phyloP scores from a whole-genome alignment of 2,113 vertebrate species.

The Athene cunicularia region DNA sequence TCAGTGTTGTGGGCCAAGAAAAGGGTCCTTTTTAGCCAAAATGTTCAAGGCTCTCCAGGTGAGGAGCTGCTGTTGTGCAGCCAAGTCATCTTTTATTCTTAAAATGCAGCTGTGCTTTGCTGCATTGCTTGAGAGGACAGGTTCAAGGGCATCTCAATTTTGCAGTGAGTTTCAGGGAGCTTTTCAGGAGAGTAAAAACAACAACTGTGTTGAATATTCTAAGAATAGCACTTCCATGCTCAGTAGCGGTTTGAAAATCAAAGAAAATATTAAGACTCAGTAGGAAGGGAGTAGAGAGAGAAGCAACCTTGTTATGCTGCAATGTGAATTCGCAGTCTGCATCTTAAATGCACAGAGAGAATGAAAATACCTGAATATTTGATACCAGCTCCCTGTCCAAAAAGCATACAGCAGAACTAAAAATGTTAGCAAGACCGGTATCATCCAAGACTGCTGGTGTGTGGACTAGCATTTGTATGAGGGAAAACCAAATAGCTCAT shows the following conservation, averaged over 20 bases:
- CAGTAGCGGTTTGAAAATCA: neutral
- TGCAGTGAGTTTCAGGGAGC: neutral
- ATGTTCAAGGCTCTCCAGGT: neutral
- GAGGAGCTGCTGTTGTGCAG: neutral
- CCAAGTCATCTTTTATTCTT: neutral
- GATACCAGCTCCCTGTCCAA: neutral
- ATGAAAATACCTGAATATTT: neutral
- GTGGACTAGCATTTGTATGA: neutral
- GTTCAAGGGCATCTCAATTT: neutral
- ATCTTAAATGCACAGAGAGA: neutral
- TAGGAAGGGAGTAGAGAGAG: neutral
- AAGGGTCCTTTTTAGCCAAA: neutral
- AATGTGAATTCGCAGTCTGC: neutral
- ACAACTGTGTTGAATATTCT: neutral
- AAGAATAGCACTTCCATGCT: neutral
- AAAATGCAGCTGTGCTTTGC: neutral
- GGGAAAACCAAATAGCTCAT: neutral
- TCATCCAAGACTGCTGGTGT: neutral
- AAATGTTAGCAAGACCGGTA: neutral
- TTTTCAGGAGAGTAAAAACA: neutral
- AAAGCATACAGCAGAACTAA: neutral
- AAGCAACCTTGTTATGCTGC: neutral
- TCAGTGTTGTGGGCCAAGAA: neutral
- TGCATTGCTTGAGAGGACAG: neutral
- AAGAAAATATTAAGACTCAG: neutral